Evolutionary conservation across 2,113 vertebrate species (phyloP).

Genomic region (Hepsetus odoe): DNA sequence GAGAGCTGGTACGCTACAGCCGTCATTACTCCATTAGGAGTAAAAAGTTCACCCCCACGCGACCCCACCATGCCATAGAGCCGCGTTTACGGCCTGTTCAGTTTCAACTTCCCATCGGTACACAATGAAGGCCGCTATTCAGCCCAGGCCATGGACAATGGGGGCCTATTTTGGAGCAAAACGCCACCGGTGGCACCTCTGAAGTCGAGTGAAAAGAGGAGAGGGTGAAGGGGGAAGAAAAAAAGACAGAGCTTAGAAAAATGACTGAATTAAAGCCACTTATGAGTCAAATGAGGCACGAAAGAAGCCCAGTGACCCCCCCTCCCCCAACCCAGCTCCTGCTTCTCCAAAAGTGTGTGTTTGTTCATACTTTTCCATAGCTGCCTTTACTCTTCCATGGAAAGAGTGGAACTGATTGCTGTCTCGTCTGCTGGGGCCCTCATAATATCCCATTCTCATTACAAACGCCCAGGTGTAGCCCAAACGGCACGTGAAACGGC

Average conservation of each 20-base stretch:
- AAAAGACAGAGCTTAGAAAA: slow-evolving; percentile 51
- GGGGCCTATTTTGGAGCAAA: slow-evolving; percentile 73
- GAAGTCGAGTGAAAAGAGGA: slow-evolving; percentile 54
- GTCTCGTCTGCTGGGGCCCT: slow-evolving; percentile 87
- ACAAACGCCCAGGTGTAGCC: slow-evolving; percentile 91
- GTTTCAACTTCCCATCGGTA: slow-evolving; percentile 72
- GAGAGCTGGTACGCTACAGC: slow-evolving; percentile 51
- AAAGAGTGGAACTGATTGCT: slow-evolving; percentile 78
- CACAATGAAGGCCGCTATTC: slow-evolving; percentile 77
- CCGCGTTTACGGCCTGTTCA: slow-evolving; percentile 74
- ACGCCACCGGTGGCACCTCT: slow-evolving; percentile 65
- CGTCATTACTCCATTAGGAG: slow-evolving; percentile 59
- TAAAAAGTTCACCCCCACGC: slow-evolving; percentile 73
- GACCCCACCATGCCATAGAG: slow-evolving; percentile 73
- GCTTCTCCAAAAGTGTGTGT: slow-evolving; percentile 24
- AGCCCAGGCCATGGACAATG: slow-evolving; percentile 67
- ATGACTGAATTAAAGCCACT: slow-evolving; percentile 21
- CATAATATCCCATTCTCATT: slow-evolving; percentile 90
- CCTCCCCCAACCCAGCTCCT: slow-evolving; percentile 16
- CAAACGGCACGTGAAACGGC: slow-evolving; percentile 87
- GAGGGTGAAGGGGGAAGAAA: slow-evolving; percentile 25
- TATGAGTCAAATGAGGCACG: slow-evolving; percentile 42
- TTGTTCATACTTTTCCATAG: slow-evolving; percentile 33
- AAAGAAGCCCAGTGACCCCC: slow-evolving; percentile 48
- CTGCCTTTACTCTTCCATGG: slow-evolving; percentile 36